phyloP scores from a whole-genome alignment of 1,140 invertebrate species.

The Drosophila kanapiae region DNA sequence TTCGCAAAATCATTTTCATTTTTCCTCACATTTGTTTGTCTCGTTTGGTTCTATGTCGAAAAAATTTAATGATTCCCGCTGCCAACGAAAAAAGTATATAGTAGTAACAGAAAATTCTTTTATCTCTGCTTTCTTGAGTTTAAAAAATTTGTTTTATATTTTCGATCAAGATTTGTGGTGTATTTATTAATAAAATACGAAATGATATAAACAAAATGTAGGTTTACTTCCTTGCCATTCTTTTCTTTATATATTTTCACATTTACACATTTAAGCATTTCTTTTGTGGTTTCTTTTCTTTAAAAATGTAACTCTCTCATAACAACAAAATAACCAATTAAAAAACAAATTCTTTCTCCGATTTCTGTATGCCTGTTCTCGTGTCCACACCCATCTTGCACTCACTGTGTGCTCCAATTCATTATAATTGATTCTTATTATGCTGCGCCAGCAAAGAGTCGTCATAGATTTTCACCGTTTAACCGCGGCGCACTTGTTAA shows the following conservation, averaged over 20 bases:
- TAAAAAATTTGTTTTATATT: background rate
- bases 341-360: background rate
- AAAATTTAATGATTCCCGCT: slow-evolving; percentile 20
- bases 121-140: background rate
- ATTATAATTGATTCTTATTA: slow-evolving; percentile 78
- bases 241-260: too few relatives aligned
- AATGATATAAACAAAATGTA: background rate
- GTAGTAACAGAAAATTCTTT: background rate
- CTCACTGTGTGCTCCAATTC: slow-evolving; percentile 60
- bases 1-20: slow-evolving; percentile 80
- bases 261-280: too few relatives aligned
- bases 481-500: slow-evolving; percentile 78
- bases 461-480: slow-evolving; percentile 77
- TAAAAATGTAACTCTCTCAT: background rate
- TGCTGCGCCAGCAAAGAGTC: slow-evolving; percentile 60
- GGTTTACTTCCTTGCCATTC: too few relatives aligned
- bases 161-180: too few relatives aligned
- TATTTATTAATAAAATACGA: background rate
- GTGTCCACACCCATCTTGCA: slow-evolving; percentile 38
- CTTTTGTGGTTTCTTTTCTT: background rate
- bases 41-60: slow-evolving; percentile 46
- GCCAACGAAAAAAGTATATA: slow-evolving; percentile 20
- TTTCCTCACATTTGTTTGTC: slow-evolving; percentile 48
- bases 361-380: background rate
- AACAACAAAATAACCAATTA: background rate